phyloP scores from a whole-genome alignment of 2,888 invertebrate species.

The Aelia acuminata region DNA sequence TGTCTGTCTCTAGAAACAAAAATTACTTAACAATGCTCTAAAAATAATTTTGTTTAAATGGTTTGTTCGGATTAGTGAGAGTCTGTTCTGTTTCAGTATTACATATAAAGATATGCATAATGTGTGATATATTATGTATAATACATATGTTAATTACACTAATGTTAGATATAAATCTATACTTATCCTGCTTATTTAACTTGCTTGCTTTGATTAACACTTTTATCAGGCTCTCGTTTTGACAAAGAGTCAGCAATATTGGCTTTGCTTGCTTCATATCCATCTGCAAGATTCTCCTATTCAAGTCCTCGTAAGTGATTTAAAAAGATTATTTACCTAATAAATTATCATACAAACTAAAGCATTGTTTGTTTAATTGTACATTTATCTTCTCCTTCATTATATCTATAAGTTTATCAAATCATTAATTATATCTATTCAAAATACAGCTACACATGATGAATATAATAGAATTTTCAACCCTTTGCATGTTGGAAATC shows the following conservation, averaged over 20 bases:
- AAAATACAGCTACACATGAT: neutral
- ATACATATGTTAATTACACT: too few species aligned
- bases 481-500: neutral
- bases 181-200: neutral
- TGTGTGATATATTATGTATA: too few species aligned
- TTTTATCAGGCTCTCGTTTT: conserved; percentile 9
- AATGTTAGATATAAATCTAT: too few species aligned
- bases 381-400: neutral
- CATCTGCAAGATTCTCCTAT: conserved; percentile 70
- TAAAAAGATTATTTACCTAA: neutral
- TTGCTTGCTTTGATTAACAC: conserved; percentile 45
- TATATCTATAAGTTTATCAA: neutral
- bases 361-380: neutral
- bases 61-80: neutral
- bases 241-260: conserved; percentile 69
- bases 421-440: neutral
- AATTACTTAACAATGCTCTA: too few species aligned
- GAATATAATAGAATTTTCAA: neutral
- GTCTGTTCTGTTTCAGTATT: neutral
- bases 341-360: neutral
- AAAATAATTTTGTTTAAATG: too few species aligned
- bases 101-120: too few species aligned
- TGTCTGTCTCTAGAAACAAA: too few species aligned
- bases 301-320: conserved; percentile 71
- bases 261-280: conserved; percentile 74